Evolutionary conservation across 2,113 vertebrate genomes (phyloP), one percentile per base, ranked within the genome.

Genomic region (Zapornia atra): DNA sequence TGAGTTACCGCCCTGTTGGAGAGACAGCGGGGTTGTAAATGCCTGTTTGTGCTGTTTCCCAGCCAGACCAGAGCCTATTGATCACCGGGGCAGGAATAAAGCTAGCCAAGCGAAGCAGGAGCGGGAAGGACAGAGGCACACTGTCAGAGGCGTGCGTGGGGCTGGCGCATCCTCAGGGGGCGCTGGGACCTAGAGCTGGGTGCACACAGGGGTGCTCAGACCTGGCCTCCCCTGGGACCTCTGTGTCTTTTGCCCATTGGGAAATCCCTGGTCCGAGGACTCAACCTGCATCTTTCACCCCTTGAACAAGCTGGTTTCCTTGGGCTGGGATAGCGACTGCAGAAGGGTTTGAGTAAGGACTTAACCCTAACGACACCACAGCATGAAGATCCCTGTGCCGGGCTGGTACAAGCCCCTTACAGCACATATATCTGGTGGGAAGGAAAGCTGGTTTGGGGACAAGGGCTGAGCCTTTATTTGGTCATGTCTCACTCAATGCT

Each of bases 1-100:
- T 95, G 96, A 97, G 69, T 96, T 94, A 96, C 36, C 46, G 92
- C 75, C 51, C 86, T 81, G 93, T 29, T 91, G 91, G 82, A 80
- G 83, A 94, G 90, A 92, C 95, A 91, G 88, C 12, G 0, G 68
- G 76, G 94, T 94, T 95, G 96, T 87, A 95, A 96, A 95, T 95
- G 95, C 88, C 59, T 86, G 83, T 60, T 94, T 88, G 83, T 66
- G 94, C 92, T 40, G 72, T 51, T 94, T 86, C 75, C 88, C 72
- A 86, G 73, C 79, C 85, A 7, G 5, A 71, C n/a, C 81, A 90
- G 78, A 92, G 90, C 78, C 50, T 82, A 90, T 86, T 69, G 93
- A 96, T 94, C 95, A 95, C 64, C 0, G 0, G 84, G 46, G 34
- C 70, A 82, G 50, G 46, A 94, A 71, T 42, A 59, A 90, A 92